A percentile compares a stretch with the other conserved stretches of the same genome.
Conservation (phyloP, 2,113 vertebrate species). For the Xiphorhynchus elegans region DNA sequence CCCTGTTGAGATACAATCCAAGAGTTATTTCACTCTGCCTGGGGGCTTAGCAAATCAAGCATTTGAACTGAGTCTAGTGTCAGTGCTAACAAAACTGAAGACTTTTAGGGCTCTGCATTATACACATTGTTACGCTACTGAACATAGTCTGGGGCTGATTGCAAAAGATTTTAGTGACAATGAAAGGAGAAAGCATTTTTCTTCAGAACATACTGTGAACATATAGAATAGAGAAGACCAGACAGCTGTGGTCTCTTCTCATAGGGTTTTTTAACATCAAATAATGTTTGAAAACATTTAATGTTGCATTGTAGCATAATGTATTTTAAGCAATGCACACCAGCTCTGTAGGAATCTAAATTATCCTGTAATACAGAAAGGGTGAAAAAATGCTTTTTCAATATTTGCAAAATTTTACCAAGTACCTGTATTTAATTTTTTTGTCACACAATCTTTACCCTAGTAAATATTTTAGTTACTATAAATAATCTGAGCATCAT, state of each 20-base stretch:
- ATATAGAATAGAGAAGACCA: neutral
- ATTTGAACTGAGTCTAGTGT: neutral
- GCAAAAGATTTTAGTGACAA: neutral
- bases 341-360: neutral
- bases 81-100: neutral
- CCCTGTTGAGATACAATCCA: conserved; percentile 1
- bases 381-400: neutral
- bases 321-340: neutral
- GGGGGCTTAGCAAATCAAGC: neutral
- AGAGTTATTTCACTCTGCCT: neutral
- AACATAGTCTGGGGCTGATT: neutral
- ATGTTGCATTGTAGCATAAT: neutral
- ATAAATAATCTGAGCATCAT: neutral
- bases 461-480: neutral
- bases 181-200: neutral
- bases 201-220: neutral
- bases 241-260: neutral
- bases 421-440: neutral
- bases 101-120: neutral
- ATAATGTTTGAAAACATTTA: neutral
- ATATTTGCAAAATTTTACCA: neutral
- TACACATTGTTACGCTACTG: neutral
- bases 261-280: neutral
- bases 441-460: neutral
- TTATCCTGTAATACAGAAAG: neutral